Percentiles rank a stretch among this genome's conserved stretches.
phyloP scores from a whole-genome alignment of 2,888 invertebrate species.

The Folsomia manolachei region DNA sequence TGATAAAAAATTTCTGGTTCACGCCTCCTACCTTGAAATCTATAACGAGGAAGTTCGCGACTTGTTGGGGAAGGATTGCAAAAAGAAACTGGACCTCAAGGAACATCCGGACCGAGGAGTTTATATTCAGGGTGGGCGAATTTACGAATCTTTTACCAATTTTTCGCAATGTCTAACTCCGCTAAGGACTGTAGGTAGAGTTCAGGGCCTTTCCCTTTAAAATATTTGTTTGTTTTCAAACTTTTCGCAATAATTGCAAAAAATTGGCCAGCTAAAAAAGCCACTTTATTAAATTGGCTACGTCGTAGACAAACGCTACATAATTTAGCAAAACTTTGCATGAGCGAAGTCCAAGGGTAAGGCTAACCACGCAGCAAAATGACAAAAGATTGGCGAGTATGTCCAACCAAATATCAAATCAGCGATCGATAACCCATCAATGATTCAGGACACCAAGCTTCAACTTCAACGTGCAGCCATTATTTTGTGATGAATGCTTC shows the following conservation, averaged over 20 bases:
- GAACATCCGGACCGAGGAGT: slow-evolving; percentile 66
- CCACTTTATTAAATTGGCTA: too few species aligned
- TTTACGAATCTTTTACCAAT: not conserved
- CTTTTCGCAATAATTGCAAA: too few species aligned
- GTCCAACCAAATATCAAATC: too few species aligned
- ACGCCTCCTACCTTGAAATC: slow-evolving; percentile 78
- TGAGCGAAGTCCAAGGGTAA: not conserved
- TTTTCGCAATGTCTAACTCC: not conserved
- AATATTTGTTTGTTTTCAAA: not conserved
- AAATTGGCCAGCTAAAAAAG: too few species aligned
- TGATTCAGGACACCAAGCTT: not conserved
- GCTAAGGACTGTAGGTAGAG: not conserved
- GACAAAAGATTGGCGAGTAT: too few species aligned
- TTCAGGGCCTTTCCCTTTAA: not conserved
- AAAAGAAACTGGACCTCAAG: slow-evolving; percentile 64
- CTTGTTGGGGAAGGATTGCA: slow-evolving; percentile 62
- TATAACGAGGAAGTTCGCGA: slow-evolving; percentile 79
- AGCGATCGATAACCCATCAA: not conserved
- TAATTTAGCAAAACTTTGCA: not conserved
- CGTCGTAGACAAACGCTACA: too few species aligned
- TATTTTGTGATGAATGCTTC: too few species aligned
- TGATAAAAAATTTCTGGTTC: slow-evolving; percentile 68
- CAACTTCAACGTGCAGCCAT: too few species aligned
- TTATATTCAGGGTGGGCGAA: slow-evolving; percentile 65
- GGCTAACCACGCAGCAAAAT: not conserved